Evolutionary conservation across 2,888 invertebrate species (phyloP).

Genomic region (Morpho helenor): DNA sequence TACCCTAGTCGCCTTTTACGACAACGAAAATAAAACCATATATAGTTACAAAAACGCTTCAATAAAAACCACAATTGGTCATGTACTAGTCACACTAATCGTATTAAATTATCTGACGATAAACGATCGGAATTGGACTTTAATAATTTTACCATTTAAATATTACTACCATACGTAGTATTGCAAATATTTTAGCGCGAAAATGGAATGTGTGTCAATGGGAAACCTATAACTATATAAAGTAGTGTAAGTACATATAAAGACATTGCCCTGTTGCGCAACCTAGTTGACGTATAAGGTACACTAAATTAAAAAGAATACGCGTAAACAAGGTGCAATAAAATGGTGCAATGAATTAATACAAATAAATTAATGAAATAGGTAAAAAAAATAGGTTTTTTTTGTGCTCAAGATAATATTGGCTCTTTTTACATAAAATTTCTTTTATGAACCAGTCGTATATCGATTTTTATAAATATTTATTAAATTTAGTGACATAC

Average conservation of each 20-base stretch:
- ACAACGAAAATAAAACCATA: no score
- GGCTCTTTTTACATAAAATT: background rate
- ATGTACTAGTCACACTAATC: no score
- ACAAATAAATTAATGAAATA: no score
- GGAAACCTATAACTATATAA: slow-evolving; percentile 9
- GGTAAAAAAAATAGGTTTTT: background rate
- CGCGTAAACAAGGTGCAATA: slow-evolving; percentile 9
- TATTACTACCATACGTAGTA: background rate
- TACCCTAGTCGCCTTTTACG: no score
- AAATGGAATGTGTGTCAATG: slow-evolving; percentile 13
- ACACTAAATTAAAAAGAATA: slow-evolving; percentile 10
- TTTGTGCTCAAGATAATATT: background rate
- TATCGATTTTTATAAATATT: no score
- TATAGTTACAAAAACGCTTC: no score
- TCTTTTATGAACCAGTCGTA: no score
- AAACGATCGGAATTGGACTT: background rate
- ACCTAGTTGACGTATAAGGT: slow-evolving; percentile 23
- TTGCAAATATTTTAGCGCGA: slow-evolving; percentile 3
- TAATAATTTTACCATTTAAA: background rate
- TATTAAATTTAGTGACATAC: no score
- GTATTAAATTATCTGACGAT: no score
- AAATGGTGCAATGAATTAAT: background rate
- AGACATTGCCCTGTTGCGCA: slow-evolving; percentile 20
- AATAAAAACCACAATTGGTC: no score
- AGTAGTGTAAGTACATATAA: slow-evolving; percentile 19